Base-by-base conservation (phyloP, 2,888 invertebrate genomes). In the Crossocerus cetratus region DNA sequence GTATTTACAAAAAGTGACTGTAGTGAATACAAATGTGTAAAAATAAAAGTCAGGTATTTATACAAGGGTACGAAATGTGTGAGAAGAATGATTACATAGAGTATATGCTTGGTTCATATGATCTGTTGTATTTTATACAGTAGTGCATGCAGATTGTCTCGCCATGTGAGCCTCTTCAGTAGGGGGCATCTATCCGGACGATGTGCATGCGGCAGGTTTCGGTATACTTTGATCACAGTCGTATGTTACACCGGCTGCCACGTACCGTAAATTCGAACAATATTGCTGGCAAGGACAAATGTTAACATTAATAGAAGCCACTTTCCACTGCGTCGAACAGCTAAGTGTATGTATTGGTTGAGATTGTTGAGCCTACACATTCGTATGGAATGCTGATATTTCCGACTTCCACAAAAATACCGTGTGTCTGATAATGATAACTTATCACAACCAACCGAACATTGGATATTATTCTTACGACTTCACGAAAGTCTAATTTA, bases 211-310 rank as follows among this genome's bases (percentile, higher is more conserved):
- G 21, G 69, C 59, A 61, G 62, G 57, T 44, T 60, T 70, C 23
- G 3, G 68, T 68, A 70, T 65, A 75, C 61, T 63, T 78, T 57
- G 65, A 81, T 81, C 81, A 81, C 81, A 81, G 76, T 78, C 73
- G 63, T 64, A 68, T 53, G 61, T 70, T 65, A 64, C 53, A 69
- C 69, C 57, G 56, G 54, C 65, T n/a, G 62, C 61, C 65, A 58
- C 74, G 74, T 75, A 67, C 71, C 32, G 63, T 45, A 63, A 67
- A 63, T 59, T 68, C 3, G 49, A 32, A 32, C 11, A 32, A 32
- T 57, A 59, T 76, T 64, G 63, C 68, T 57, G 55, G 45, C 59
- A 55, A 76, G 45, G 22, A 62, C 11, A 45, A 67, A 45, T 49
- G 8, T 65, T 62, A 63, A 8, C 65, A 54, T 49, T 49, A 49